A percentile compares a stretch with the other conserved stretches of the same genome.
phyloP scores from a whole-genome alignment of 2,797 vertebrate genomes.

The Dipus sagitta region DNA sequence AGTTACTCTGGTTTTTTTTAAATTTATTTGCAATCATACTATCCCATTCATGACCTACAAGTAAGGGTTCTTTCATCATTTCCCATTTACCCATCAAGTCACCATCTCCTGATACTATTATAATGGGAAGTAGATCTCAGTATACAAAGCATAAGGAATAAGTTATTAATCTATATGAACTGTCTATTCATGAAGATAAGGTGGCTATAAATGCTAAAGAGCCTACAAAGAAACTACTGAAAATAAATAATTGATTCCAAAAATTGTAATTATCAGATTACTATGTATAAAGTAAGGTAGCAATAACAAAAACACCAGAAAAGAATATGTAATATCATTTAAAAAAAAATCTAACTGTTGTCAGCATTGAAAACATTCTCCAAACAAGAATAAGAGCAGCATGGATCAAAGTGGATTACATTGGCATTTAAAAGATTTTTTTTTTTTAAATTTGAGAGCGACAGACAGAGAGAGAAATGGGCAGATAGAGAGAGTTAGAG shows the following conservation, averaged over 20 bases:
- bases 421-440: too few species aligned
- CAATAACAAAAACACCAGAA: background rate
- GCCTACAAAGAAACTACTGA: background rate
- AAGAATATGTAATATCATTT: background rate
- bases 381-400: too few species aligned
- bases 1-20: background rate
- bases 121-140: too few species aligned
- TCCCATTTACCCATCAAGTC: background rate
- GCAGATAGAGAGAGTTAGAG: too few species aligned
- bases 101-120: background rate
- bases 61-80: too few species aligned
- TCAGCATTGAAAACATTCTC: background rate
- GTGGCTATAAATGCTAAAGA: background rate
- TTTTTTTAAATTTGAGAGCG: too few species aligned
- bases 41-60: too few species aligned
- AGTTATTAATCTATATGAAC: background rate
- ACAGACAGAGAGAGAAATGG: too few species aligned
- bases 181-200: background rate
- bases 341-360: background rate
- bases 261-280: background rate
- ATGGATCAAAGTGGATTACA: too few species aligned
- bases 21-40: too few species aligned
- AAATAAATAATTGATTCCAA: background rate
- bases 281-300: background rate
- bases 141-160: background rate